Conservation (phyloP, 2,888 invertebrate genomes). For the Lasioglossum marginatum region DNA sequence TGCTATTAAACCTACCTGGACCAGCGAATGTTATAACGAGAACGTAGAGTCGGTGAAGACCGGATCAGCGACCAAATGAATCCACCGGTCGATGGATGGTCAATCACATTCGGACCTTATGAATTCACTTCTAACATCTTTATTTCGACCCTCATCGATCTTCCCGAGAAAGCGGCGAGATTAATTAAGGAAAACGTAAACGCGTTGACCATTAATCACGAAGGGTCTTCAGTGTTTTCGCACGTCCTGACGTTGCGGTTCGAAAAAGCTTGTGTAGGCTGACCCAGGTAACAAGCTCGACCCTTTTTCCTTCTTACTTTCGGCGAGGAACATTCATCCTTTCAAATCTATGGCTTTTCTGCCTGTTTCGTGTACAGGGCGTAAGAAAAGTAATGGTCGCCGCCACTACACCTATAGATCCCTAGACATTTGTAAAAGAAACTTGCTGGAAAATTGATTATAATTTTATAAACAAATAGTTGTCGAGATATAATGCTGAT, state of each 20-base stretch:
- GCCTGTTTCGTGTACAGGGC: neutral
- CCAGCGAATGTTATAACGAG: neutral
- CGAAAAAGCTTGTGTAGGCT: slow-evolving; percentile 22
- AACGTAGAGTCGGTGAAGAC: neutral
- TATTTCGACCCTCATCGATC: slow-evolving; percentile 19
- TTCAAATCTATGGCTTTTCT: neutral
- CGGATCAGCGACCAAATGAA: neutral
- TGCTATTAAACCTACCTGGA: neutral
- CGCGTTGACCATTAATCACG: slow-evolving; percentile 32
- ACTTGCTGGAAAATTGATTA: too few species aligned
- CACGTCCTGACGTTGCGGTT: slow-evolving; percentile 18
- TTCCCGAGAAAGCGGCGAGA: slow-evolving; percentile 3
- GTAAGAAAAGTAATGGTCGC: neutral
- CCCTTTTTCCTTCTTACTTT: slow-evolving; percentile 7
- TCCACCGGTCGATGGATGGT: neutral
- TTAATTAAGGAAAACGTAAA: slow-evolving; percentile 35
- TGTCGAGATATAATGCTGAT: neutral
- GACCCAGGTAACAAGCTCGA: neutral
- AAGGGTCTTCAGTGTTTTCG: slow-evolving; percentile 12
- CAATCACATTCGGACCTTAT: neutral
- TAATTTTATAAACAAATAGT: too few species aligned
- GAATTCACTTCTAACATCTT: slow-evolving; percentile 14
- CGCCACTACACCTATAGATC: too few species aligned
- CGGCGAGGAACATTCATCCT: neutral
- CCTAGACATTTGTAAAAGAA: too few species aligned